A percentile compares a stretch with the other conserved stretches of the same genome.
These are phyloP conservation scores for Sarcophaga peregrina DNA, from an alignment of 1,140 invertebrate genomes.

Conservation along the genomic window DNA sequence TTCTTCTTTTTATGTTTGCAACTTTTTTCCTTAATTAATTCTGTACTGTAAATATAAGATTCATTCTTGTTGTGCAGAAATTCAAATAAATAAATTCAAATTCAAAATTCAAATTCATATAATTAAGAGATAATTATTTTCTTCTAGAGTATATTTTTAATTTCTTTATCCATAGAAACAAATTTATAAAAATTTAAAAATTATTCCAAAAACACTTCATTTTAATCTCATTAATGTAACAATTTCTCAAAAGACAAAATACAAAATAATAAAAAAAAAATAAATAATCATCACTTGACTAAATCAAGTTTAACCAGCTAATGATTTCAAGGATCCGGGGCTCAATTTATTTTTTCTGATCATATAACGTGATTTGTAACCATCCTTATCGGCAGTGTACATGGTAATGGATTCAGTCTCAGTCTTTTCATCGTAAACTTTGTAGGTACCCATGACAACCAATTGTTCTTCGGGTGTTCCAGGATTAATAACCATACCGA, in stretches of 20 bases:
- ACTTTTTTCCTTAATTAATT: too few species aligned
- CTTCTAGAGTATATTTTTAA: too few species aligned
- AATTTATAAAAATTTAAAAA: too few species aligned
- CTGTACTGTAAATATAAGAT: too few species aligned
- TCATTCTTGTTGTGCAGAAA: too few species aligned
- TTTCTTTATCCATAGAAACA: background rate
- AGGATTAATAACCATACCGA: slow-evolving; percentile 62
- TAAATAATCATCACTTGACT: background rate
- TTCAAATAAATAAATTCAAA: too few species aligned
- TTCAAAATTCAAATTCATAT: too few species aligned
- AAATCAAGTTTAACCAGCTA: slow-evolving; percentile 54
- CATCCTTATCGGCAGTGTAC: slow-evolving; percentile 65
- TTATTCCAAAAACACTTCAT: too few species aligned
- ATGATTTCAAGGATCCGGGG: slow-evolving; percentile 57
- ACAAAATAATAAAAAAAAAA: background rate
- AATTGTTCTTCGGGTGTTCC: slow-evolving; percentile 58
- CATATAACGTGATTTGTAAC: slow-evolving; percentile 58
- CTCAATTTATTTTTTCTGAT: slow-evolving; percentile 62
- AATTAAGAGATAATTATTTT: too few species aligned
- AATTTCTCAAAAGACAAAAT: background rate
- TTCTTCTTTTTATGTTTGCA: too few species aligned
- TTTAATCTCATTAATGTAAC: background rate
- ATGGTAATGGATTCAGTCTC: slow-evolving; percentile 59
- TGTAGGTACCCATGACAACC: slow-evolving; percentile 62
- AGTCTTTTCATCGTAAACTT: slow-evolving; percentile 58